Base-by-base conservation (phyloP, 2,797 vertebrate species). In the Anomalospiza imberbis region DNA sequence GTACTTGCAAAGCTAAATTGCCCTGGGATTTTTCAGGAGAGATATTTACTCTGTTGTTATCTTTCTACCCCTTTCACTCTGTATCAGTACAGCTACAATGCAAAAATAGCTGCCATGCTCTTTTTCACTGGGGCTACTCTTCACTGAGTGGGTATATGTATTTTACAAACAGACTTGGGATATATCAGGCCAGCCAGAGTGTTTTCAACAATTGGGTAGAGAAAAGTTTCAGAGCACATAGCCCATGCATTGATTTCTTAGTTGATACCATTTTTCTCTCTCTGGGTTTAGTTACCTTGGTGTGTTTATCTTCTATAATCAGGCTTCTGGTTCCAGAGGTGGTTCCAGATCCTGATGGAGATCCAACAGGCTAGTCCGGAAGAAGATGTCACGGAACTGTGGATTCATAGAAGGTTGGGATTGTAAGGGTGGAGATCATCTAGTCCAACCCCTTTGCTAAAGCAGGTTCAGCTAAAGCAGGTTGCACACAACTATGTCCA, bases 201-300 rank as follows among this genome's bases (percentile, higher is more conserved):
- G 6, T 31, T 67, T 70, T 40, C 9, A 73, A 13, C 17, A 62
- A 5, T 3, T 36, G 6, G 14, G 15, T 25, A 60, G 24, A n/a
- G 3, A 14, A 44, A 36, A 3, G 17, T 31, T 61, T 80, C 47
- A 9, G 10, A 72, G 76, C 4, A 48, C 0, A 1, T 3, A 40
- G 9, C 13, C 50, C 15, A 25, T 19, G 22, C 1, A 6, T 2
- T 8, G 28, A 1, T 60, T 70, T 84, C 36, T 68, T 25, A 38
- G 18, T 12, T 29, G 10, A 54, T 12, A 38, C 2, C 0, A 26
- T 4, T 65, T 84, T 15, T 22, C 2, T 14, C 15, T 53, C 2
- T 1, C 2, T 31, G 21, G 2, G 0, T 32, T 82, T 32, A 42
- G 13, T 28, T 55, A 45, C 6, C 6, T 74, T 45, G 21, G 6